Conservation (phyloP, 2,797 vertebrate species). For the Decapterus maruadsi region DNA sequence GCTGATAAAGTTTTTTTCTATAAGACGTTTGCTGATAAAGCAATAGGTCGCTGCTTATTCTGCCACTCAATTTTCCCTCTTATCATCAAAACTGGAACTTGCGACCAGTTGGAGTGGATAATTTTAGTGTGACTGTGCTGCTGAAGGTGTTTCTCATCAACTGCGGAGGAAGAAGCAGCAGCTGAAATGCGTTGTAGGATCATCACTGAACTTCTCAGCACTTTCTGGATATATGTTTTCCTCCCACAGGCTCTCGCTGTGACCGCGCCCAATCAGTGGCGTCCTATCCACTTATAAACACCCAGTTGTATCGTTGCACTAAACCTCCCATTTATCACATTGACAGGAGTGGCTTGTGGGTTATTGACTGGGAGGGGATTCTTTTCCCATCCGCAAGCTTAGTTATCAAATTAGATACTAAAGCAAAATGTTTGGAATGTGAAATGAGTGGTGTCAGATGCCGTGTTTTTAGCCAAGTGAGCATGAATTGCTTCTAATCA, state of each 20-base stretch:
- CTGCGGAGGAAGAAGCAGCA: slow-evolving; percentile 1
- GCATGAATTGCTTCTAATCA: slow-evolving; percentile 46
- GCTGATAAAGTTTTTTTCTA: slow-evolving; percentile 33
- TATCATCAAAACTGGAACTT: slow-evolving; percentile 36
- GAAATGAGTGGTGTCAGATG: slow-evolving; percentile 57
- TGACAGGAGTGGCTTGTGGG: slow-evolving; percentile 74
- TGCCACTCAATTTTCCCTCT: slow-evolving; percentile 35
- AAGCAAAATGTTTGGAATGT: slow-evolving; percentile 65
- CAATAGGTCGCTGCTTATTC: slow-evolving; percentile 20
- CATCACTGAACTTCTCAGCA: slow-evolving; percentile 51
- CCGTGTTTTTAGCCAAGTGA: slow-evolving; percentile 44
- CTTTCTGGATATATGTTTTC: slow-evolving; percentile 47
- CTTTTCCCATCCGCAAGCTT: slow-evolving; percentile 57
- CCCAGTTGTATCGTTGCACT: slow-evolving; percentile 57
- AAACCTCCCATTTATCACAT: slow-evolving; percentile 77
- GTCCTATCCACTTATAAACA: slow-evolving; percentile 64
- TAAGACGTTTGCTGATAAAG: slow-evolving; percentile 41
- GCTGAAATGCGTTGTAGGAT: slow-evolving; percentile 1
- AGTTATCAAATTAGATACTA: slow-evolving; percentile 69
- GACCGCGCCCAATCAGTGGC: slow-evolving; percentile 70
- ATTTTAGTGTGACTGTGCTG: slow-evolving; percentile 16
- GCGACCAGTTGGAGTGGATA: slow-evolving; percentile 11
- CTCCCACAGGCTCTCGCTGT: slow-evolving; percentile 54
- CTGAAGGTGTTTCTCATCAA: slow-evolving; percentile 34
- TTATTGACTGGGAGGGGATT: slow-evolving; percentile 76